phyloP scores from a whole-genome alignment of 2,113 vertebrate species.

The Microcebus griseorufus region DNA sequence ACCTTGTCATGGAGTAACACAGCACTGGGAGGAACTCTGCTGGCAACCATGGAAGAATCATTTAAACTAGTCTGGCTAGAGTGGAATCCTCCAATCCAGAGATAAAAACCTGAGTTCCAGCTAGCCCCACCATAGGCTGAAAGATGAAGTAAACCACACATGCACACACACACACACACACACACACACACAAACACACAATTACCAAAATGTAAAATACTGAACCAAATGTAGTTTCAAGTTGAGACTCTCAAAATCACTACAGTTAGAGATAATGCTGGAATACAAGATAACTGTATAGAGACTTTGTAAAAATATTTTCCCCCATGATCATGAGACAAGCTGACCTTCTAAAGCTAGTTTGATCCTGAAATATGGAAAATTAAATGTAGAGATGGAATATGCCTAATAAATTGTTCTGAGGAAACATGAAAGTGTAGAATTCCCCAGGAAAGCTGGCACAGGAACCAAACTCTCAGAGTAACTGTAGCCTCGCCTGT shows the following conservation, averaged over 20 bases:
- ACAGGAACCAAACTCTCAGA: neutral
- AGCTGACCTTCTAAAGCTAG: neutral
- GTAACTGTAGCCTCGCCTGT: neutral
- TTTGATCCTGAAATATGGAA: neutral
- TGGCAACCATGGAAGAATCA: no score
- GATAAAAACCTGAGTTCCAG: no score
- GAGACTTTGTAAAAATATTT: fast-evolving
- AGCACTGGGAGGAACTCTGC: no score
- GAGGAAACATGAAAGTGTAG: neutral
- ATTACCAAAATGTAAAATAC: neutral
- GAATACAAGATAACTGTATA: neutral
- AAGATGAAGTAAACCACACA: slow-evolving; percentile 41
- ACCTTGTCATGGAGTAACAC: no score
- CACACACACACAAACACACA: neutral
- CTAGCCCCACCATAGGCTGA: no score
- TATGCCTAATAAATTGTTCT: neutral
- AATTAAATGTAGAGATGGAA: neutral
- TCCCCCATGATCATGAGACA: neutral
- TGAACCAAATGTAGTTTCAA: neutral
- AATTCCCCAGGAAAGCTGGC: neutral
- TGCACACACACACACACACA: neutral
- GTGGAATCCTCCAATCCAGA: no score
- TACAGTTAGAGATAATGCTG: neutral
- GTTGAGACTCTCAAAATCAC: neutral
- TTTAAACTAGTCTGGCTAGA: no score